phyloP scores from a whole-genome alignment of 2,113 vertebrate genomes.

The Pluvianellus socialis region DNA sequence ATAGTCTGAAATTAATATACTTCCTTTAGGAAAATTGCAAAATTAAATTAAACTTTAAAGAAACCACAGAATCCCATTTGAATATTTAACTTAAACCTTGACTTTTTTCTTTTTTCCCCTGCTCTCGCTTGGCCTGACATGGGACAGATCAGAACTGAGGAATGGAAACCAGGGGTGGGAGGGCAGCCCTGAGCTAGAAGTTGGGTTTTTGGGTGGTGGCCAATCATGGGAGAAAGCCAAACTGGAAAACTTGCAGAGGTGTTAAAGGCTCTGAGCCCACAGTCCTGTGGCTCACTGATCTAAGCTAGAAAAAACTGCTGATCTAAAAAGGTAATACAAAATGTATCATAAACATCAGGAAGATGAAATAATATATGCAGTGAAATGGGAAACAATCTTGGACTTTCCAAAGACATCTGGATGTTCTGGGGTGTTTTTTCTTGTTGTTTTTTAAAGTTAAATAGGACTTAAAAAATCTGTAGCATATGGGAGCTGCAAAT shows the following conservation, averaged over 20 bases:
- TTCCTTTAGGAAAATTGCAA: not conserved
- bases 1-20: not conserved
- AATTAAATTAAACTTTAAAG: constrained; percentile 31
- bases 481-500: not conserved
- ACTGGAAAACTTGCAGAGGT: not conserved
- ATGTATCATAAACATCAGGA: not conserved
- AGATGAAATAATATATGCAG: not conserved
- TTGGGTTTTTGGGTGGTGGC: not conserved
- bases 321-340: not conserved
- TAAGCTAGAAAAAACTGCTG: not conserved
- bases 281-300: not conserved
- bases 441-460: not conserved
- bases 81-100: not conserved
- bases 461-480: not conserved
- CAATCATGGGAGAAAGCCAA: not conserved
- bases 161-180: not conserved
- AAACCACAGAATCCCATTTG: not conserved
- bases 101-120: too few species aligned
- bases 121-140: not conserved
- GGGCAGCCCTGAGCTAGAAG: not conserved
- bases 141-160: not conserved
- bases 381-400: not conserved
- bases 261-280: not conserved
- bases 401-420: not conserved
- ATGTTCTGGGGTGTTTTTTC: not conserved